These are phyloP conservation scores for Coregonus sp. DNA, from an alignment of 2,797 vertebrate species.

Conservation along the genomic window DNA sequence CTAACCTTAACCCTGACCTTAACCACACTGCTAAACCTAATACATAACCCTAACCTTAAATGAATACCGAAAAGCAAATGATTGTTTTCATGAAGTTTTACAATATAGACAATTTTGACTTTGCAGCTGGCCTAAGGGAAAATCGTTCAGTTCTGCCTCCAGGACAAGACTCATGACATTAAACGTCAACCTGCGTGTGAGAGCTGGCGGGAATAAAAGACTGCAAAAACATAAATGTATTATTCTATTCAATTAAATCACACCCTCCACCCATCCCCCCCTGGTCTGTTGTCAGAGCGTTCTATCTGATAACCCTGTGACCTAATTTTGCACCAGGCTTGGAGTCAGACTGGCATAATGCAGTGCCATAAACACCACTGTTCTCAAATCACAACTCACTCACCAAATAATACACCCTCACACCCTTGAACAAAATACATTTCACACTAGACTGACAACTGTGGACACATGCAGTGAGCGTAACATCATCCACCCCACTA, in stretches of 20 bases:
- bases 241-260: not conserved
- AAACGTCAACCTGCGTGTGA: not conserved
- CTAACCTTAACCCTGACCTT: no score
- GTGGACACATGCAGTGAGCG: constrained; percentile 30
- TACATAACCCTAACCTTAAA: no score
- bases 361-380: not conserved
- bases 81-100: no score
- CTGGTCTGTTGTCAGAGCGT: not conserved
- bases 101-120: no score
- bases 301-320: not conserved
- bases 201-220: not conserved
- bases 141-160: no score
- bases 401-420: constrained; percentile 25
- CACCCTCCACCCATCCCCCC: not conserved
- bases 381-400: constrained; percentile 21
- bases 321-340: not conserved
- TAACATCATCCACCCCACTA: not conserved
- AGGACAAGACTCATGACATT: no score
- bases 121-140: no score
- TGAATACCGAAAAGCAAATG: no score
- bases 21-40: no score
- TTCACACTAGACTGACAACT: constrained; percentile 25
- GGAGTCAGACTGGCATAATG: not conserved
- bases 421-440: constrained; percentile 32
- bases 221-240: not conserved